A percentile compares a stretch with the other conserved stretches of the same genome.
These are phyloP conservation scores for Colletes gigas DNA, from an alignment of 1,140 invertebrate species.

Conservation along the genomic window DNA sequence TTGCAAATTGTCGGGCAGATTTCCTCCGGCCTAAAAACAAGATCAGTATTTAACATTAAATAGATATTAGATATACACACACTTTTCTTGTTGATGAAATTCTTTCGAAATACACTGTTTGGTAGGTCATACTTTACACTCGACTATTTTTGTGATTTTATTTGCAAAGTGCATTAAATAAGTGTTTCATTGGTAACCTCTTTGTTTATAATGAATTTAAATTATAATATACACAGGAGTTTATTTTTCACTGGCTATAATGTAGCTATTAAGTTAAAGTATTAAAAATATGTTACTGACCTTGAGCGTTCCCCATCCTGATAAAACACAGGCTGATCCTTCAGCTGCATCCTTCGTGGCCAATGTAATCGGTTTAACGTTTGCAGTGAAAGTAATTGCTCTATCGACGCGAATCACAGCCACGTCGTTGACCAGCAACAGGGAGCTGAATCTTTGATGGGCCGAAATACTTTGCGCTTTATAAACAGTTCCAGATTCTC, in stretches of 20 bases:
- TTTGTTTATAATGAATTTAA: too few species aligned
- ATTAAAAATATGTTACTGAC: background rate
- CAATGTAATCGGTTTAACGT: constrained; percentile 70
- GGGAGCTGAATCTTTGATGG: constrained; percentile 72
- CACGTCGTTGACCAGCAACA: constrained; percentile 78
- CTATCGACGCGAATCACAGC: constrained; percentile 77
- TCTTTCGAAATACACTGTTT: background rate
- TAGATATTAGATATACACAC: too few species aligned
- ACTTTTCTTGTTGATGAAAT: background rate
- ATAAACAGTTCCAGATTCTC: constrained; percentile 63
- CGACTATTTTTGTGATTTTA: background rate
- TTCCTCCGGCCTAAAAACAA: constrained; percentile 51
- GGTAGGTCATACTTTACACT: background rate
- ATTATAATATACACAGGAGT: too few species aligned
- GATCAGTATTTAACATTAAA: background rate
- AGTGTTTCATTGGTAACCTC: background rate
- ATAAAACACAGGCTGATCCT: constrained; percentile 66
- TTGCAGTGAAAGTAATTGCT: constrained; percentile 68
- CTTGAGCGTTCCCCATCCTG: constrained; percentile 78
- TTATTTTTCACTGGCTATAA: too few species aligned
- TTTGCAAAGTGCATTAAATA: background rate
- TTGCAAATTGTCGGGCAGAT: constrained; percentile 66
- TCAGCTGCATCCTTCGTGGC: constrained; percentile 7
- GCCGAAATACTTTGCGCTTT: constrained; percentile 64
- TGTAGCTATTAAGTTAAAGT: too few species aligned